Evolutionary conservation across 2,888 invertebrate genomes (phyloP).

Genomic region (Neoitamus cyanurus): DNA sequence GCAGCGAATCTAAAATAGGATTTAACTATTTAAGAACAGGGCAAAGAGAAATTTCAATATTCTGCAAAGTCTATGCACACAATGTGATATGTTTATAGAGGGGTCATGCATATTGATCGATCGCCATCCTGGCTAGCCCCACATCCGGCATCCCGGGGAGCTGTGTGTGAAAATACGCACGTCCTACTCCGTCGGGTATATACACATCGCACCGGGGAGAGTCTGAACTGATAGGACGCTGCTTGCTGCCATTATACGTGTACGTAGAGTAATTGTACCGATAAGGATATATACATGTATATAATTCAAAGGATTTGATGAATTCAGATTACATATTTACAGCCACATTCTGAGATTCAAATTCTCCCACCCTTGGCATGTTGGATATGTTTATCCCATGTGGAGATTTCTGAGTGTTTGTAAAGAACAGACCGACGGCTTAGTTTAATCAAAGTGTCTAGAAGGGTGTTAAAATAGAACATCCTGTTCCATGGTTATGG

Average conservation of each 20-base stretch:
- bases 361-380: constrained; percentile 16
- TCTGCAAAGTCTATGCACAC: constrained; percentile 35
- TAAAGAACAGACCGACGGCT: constrained; percentile 28
- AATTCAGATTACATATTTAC: constrained; percentile 45
- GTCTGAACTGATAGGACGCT: constrained; percentile 26
- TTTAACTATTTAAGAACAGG: constrained; percentile 51
- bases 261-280: constrained; percentile 14
- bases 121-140: constrained; percentile 2
- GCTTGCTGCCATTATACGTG: neutral
- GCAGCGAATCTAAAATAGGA: constrained; percentile 60
- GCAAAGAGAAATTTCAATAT: constrained; percentile 41
- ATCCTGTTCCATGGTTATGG: constrained; percentile 47
- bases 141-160: neutral
- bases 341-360: constrained; percentile 36
- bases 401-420: constrained; percentile 38
- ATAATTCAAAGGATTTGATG: constrained; percentile 36
- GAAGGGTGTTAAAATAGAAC: constrained; percentile 45
- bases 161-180: constrained; percentile 32
- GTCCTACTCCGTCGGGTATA: neutral
- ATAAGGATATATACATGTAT: constrained; percentile 17
- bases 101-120: constrained; percentile 44
- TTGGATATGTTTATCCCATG: constrained; percentile 42
- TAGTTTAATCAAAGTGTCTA: constrained; percentile 44
- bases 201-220: neutral
- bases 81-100: constrained; percentile 14